These are phyloP conservation scores for Drosophila pandora DNA, from an alignment of 1,140 invertebrate genomes.

Conservation along the genomic window DNA sequence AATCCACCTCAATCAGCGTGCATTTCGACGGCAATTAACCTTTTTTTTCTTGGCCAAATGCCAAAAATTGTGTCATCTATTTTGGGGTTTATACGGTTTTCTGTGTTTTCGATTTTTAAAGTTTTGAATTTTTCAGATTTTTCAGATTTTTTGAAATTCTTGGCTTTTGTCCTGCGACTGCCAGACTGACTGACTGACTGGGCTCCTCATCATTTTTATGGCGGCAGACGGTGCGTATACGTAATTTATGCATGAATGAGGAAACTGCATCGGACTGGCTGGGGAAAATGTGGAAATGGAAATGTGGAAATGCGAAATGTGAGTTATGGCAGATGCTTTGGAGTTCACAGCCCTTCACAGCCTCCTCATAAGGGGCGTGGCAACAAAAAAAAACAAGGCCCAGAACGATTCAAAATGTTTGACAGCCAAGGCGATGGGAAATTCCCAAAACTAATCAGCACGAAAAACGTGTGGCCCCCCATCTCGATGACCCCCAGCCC, in stretches of 20 bases:
- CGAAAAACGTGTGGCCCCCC: conserved; percentile 43
- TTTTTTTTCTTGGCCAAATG: conserved; percentile 54
- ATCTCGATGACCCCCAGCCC: too few species aligned
- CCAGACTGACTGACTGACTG: too few species aligned
- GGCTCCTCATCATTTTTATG: conserved; percentile 1
- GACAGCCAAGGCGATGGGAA: conserved; percentile 60
- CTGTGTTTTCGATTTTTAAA: not conserved
- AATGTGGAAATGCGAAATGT: not conserved
- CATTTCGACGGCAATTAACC: conserved; percentile 58
- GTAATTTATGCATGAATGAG: conserved; percentile 46
- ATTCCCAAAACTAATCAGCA: conserved; percentile 78
- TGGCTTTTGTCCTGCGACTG: conserved; percentile 24
- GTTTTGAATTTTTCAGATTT: not conserved
- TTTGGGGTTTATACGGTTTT: not conserved
- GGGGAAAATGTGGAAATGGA: conserved; percentile 10
- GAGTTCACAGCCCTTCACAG: conserved; percentile 1
- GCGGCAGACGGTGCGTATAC: conserved; percentile 39
- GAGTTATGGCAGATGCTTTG: conserved; percentile 36
- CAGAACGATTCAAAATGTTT: conserved; percentile 51
- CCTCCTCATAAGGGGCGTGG: conserved; percentile 12
- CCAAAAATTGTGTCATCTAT: conserved; percentile 33
- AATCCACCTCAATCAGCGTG: conserved; percentile 31
- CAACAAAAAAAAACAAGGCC: not conserved
- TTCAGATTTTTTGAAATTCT: not conserved
- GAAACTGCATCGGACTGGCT: conserved; percentile 12